A percentile compares a stretch with the other conserved stretches of the same genome.
Conservation (phyloP, 2,888 invertebrate genomes). For the Aelia acuminata region DNA sequence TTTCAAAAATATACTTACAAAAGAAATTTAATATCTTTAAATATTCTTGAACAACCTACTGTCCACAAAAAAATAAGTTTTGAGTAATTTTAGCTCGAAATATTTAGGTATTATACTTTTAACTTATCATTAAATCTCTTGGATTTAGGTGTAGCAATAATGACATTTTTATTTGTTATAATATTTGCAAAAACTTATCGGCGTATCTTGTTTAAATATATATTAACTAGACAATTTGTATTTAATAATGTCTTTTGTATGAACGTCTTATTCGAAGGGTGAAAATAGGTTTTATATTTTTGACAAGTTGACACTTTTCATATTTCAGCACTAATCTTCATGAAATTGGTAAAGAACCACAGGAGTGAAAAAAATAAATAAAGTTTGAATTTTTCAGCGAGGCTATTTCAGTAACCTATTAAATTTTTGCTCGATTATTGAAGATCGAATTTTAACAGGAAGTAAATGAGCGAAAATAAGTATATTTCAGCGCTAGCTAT, state of each 20-base stretch:
- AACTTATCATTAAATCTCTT: too few species aligned
- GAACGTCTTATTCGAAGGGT: neutral
- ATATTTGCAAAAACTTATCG: neutral
- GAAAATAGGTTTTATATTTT: neutral
- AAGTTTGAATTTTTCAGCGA: neutral
- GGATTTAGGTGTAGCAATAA: too few species aligned
- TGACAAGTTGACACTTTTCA: neutral
- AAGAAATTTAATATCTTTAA: too few species aligned
- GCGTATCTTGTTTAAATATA: neutral
- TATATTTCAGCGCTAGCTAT: too few species aligned
- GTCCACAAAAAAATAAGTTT: too few species aligned
- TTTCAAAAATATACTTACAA: too few species aligned
- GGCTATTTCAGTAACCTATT: neutral
- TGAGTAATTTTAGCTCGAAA: too few species aligned
- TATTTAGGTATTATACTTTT: too few species aligned
- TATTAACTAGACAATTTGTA: neutral
- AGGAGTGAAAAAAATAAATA: neutral
- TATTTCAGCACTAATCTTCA: neutral
- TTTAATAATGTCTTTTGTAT: neutral
- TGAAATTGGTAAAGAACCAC: neutral
- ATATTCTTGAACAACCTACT: too few species aligned
- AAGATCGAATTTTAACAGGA: neutral
- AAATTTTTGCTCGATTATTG: neutral
- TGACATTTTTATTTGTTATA: too few species aligned
- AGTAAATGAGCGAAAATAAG: neutral